phyloP scores from a whole-genome alignment of 2,113 vertebrate species.

The Lipophrys pholis region DNA sequence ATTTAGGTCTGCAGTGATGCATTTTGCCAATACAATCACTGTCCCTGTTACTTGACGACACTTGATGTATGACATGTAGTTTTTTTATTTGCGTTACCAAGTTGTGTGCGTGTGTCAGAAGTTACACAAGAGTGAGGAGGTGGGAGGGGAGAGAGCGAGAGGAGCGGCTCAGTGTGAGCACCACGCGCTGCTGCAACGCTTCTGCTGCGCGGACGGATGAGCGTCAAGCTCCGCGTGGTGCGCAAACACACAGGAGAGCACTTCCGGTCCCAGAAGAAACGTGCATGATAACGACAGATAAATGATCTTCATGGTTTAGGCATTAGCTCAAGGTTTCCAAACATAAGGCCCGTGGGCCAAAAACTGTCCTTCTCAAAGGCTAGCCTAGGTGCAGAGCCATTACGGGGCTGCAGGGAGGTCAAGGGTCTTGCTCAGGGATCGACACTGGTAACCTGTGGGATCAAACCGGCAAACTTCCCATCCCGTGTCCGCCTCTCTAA shows the following conservation, averaged over 20 bases:
- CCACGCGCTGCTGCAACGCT: constrained; percentile 39
- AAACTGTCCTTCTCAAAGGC: too few relatives aligned
- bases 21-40: background rate
- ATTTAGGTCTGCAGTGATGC: background rate
- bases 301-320: too few relatives aligned
- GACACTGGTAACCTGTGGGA: too few relatives aligned
- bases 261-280: constrained; percentile 12
- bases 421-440: too few relatives aligned
- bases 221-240: background rate
- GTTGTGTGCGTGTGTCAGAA: constrained; percentile 1
- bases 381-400: too few relatives aligned
- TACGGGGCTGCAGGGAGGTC: too few relatives aligned
- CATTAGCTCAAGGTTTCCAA: too few relatives aligned
- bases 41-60: too few relatives aligned
- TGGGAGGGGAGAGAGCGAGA: constrained; percentile 41
- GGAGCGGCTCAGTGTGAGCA: constrained; percentile 18
- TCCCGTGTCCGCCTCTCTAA: too few relatives aligned
- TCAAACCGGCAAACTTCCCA: too few relatives aligned
- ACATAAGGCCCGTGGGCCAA: too few relatives aligned
- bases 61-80: background rate
- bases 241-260: background rate
- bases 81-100: background rate
- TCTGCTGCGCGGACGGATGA: constrained; percentile 1
- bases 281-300: background rate
- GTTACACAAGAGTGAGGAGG: constrained; percentile 64